Percentiles rank a stretch among this genome's conserved stretches.
phyloP scores from a whole-genome alignment of 2,888 invertebrate species.

The Cephus rjabovi region DNA sequence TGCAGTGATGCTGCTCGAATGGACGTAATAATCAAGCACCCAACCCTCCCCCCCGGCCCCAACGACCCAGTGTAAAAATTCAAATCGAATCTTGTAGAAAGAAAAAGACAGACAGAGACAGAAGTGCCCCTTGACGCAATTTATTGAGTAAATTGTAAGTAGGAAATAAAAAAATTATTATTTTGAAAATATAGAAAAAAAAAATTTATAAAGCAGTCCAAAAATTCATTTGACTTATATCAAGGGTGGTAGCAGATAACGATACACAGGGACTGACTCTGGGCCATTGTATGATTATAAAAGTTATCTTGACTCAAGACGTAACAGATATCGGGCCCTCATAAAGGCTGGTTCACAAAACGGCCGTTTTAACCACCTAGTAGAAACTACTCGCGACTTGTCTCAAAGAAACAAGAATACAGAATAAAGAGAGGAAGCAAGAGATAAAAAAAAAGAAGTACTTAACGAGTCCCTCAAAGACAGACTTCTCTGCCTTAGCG shows the following conservation, averaged over 20 bases:
- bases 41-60: not conserved
- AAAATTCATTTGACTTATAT: not conserved
- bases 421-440: conserved; percentile 28
- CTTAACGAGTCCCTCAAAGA: not conserved
- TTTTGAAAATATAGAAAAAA: not conserved
- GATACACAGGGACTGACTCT: not conserved
- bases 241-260: not conserved
- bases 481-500: conserved; percentile 12
- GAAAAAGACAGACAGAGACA: not conserved
- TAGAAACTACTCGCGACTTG: not conserved
- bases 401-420: conserved; percentile 14
- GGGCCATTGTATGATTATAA: not conserved
- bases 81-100: not conserved
- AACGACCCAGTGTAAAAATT: not conserved
- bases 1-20: not conserved
- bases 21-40: not conserved
- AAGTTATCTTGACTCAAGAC: not conserved
- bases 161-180: not conserved
- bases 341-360: not conserved
- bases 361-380: not conserved
- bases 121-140: not conserved
- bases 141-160: not conserved
- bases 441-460: conserved; percentile 16
- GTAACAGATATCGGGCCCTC: not conserved
- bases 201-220: not conserved